A percentile compares a stretch with the other conserved stretches of the same genome.
phyloP scores from a whole-genome alignment of 2,888 invertebrate species.

The Eupithecia pulchellata region DNA sequence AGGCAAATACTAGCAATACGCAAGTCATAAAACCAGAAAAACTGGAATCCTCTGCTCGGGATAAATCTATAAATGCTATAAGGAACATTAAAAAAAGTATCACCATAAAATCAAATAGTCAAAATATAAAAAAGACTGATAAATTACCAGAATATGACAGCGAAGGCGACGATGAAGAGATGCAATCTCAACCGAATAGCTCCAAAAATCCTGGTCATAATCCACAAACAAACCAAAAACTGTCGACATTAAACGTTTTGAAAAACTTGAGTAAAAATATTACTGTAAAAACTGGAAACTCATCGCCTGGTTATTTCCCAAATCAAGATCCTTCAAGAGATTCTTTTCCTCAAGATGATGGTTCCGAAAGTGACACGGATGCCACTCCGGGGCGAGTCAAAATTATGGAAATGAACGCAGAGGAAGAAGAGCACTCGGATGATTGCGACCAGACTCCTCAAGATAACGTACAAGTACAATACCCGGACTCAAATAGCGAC shows the following conservation, averaged over 20 bases:
- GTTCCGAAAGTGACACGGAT: slow-evolving; percentile 58
- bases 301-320: slow-evolving; percentile 53
- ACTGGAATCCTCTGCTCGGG: slow-evolving; percentile 31
- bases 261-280: slow-evolving; percentile 71
- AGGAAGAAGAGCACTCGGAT: slow-evolving; percentile 52
- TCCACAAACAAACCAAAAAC: slow-evolving; percentile 47
- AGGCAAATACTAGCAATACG: slow-evolving; percentile 46
- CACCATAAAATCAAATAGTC: slow-evolving; percentile 59
- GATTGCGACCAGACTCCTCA: slow-evolving; percentile 36
- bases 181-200: slow-evolving; percentile 24
- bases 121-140: slow-evolving; percentile 41
- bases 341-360: slow-evolving; percentile 42
- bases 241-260: slow-evolving; percentile 58
- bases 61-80: slow-evolving; percentile 49
- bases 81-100: slow-evolving; percentile 66
- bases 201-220: slow-evolving; percentile 20
- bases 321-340: slow-evolving; percentile 50
- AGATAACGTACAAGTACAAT: slow-evolving; percentile 58
- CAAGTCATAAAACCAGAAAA: slow-evolving; percentile 37
- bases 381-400: slow-evolving; percentile 57
- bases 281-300: slow-evolving; percentile 68
- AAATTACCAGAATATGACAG: slow-evolving; percentile 41
- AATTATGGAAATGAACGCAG: slow-evolving; percentile 67
- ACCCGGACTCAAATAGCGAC: slow-evolving; percentile 63
- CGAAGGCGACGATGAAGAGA: slow-evolving; percentile 41